Conservation (phyloP, 2,797 vertebrate genomes). For the Hapalemur alaotrensis region DNA sequence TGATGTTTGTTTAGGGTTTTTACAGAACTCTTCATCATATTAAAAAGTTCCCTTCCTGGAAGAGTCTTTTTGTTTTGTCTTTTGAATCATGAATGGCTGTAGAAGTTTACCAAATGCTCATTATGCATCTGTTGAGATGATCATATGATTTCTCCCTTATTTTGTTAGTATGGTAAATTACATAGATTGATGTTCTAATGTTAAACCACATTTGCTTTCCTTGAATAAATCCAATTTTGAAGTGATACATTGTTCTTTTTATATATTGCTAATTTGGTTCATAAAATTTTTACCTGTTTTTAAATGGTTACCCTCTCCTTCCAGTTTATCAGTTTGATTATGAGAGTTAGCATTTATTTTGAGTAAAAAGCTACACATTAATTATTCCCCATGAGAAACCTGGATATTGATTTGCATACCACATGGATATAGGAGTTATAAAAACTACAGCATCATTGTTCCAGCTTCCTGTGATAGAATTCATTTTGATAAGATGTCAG, state of each 20-base stretch:
- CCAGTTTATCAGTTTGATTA: background rate
- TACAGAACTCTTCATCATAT: background rate
- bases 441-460: background rate
- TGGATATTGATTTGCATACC: background rate
- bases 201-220: background rate
- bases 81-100: background rate
- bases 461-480: background rate
- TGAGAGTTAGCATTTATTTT: constrained; percentile 27
- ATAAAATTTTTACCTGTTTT: constrained; percentile 21
- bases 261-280: background rate
- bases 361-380: background rate
- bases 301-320: background rate
- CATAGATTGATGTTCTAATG: background rate
- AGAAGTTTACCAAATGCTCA: background rate
- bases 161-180: background rate
- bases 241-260: background rate
- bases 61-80: background rate
- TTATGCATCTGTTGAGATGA: background rate
- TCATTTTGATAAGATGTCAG: background rate
- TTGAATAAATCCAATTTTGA: constrained; percentile 15
- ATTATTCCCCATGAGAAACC: background rate
- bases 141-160: background rate
- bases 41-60: background rate
- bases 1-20: background rate
- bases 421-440: background rate